phyloP scores from a whole-genome alignment of 2,888 invertebrate genomes.

The Pachymerium ferrugineum region DNA sequence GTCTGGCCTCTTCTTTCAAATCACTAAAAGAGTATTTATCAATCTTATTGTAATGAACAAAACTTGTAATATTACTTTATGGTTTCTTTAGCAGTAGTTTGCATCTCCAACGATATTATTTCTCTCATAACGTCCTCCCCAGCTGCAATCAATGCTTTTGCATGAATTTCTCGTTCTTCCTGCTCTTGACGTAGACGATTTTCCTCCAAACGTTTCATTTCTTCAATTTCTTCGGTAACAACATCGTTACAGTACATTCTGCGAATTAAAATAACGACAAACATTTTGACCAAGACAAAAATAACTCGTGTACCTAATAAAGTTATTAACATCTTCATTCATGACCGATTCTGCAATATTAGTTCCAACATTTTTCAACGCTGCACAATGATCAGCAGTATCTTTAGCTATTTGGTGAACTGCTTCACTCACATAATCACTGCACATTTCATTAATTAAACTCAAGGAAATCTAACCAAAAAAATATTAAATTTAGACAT shows the following conservation, averaged over 20 bases:
- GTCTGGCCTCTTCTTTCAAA: background rate
- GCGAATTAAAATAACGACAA: background rate
- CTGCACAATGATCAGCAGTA: no score
- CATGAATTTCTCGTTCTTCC: background rate
- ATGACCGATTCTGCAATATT: no score
- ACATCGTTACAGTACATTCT: background rate
- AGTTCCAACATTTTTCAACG: no score
- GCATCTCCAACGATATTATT: background rate
- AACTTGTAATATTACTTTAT: background rate
- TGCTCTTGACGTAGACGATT: background rate
- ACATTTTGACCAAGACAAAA: background rate
- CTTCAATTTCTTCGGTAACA: background rate
- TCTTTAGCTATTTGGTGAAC: no score
- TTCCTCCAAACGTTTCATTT: background rate
- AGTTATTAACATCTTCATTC: no score
- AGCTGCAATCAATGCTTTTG: background rate
- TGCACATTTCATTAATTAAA: no score
- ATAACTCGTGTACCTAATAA: no score
- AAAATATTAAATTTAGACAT: no score
- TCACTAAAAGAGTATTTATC: background rate
- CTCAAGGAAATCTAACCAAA: no score
- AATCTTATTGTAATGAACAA: background rate
- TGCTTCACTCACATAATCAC: no score
- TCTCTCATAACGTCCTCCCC: background rate
- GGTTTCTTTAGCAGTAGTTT: background rate